Evolutionary conservation across 2,113 vertebrate species (phyloP).

Genomic region (Oenanthe melanoleuca): DNA sequence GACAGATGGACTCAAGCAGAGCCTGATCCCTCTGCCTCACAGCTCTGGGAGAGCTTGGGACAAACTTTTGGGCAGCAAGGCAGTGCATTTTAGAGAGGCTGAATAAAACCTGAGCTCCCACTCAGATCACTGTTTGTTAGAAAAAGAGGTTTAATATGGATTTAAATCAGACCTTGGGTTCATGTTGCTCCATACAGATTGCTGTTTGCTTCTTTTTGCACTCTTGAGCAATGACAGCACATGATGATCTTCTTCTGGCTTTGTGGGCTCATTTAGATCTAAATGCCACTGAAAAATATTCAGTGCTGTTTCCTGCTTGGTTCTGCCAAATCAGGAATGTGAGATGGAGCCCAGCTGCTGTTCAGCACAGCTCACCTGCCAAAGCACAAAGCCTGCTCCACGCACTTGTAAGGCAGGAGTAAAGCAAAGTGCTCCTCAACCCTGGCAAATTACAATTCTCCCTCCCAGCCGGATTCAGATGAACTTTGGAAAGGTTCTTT

Average conservation of each 20-base stretch:
- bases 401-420: not conserved
- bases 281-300: not conserved
- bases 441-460: not conserved
- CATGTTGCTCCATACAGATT: accelerated
- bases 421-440: not conserved
- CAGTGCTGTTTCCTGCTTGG: not conserved
- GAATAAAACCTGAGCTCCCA: not conserved
- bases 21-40: not conserved
- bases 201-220: not conserved
- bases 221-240: not conserved
- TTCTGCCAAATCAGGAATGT: not conserved
- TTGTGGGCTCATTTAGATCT: not conserved
- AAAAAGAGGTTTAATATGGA: not conserved
- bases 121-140: not conserved
- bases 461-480: not conserved
- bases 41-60: not conserved
- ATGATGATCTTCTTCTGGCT: not conserved
- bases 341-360: not conserved
- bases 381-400: not conserved
- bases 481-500: not conserved
- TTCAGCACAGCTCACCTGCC: not conserved
- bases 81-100: not conserved
- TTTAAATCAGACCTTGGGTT: not conserved
- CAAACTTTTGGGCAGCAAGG: not conserved
- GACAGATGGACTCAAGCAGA: not conserved